Percentiles rank a stretch among this genome's conserved stretches.
Conservation (phyloP, 35 echinoderm and acorn worm genomes). For the Stichopus chloronotus region DNA sequence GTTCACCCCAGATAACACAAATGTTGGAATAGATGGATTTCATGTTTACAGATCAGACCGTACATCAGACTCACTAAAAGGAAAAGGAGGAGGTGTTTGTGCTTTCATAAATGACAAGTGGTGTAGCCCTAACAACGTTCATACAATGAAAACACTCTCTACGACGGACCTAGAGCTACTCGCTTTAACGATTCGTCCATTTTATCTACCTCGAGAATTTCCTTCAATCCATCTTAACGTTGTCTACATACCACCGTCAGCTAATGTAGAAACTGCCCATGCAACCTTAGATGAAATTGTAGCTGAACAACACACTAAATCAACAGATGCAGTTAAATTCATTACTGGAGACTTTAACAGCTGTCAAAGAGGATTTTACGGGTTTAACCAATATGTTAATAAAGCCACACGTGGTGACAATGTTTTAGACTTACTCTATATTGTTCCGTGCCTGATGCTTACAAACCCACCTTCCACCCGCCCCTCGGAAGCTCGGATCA, state of each 20-base stretch:
- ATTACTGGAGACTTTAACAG: too few species aligned
- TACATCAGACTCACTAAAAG: neutral
- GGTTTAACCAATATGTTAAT: too few species aligned
- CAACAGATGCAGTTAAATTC: too few species aligned
- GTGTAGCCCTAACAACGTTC: constrained; percentile 54
- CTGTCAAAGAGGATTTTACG: too few species aligned
- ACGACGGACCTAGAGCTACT: constrained; percentile 28
- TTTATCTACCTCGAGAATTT: constrained; percentile 29
- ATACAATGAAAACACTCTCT: neutral
- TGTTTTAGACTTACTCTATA: too few species aligned
- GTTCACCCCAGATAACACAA: neutral
- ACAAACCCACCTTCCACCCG: constrained; percentile 21
- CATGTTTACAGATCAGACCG: neutral
- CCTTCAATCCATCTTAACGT: too few species aligned
- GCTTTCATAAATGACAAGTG: constrained; percentile 4
- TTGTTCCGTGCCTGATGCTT: constrained; percentile 22
- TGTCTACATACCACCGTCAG: constrained; percentile 47
- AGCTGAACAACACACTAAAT: constrained; percentile 30
- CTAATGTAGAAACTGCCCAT: constrained; percentile 12
- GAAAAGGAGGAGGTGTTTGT: neutral
- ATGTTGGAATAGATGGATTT: neutral
- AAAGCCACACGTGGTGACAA: too few species aligned
- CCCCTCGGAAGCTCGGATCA: constrained; percentile 16
- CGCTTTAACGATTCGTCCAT: constrained; percentile 20
- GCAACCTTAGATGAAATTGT: neutral